Evolutionary conservation across 1,140 invertebrate species (phyloP), one percentile per base, ranked within the genome.

Genomic region (Ruditapes philippinarum): DNA sequence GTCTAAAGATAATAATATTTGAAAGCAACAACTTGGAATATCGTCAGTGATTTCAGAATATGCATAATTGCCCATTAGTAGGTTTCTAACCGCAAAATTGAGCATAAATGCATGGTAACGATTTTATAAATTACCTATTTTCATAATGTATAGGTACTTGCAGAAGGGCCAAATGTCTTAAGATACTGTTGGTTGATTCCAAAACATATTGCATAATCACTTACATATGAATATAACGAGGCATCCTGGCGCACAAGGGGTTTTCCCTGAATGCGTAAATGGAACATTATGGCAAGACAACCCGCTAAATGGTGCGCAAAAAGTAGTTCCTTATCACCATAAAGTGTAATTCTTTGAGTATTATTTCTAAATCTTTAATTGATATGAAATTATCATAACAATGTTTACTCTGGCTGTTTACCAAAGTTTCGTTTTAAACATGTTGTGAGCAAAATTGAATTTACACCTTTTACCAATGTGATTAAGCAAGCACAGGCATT

Each of bases 111-210:
- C 62, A 78, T 79, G 85, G 54, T 45, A 88, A 70, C 60, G 51
- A 78, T 88, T 80, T 68, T 76, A 80, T 88, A 88, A 88, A 88
- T 80, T 88, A 68, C 85, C 57, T 70, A 49, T 88, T 80, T 62
- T 88, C 74, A 38, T 88, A 88, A 88, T 88, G 78, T 73, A 80
- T 88, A 62, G 85, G 57, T 49, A 80, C 57, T 88, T 70, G 14
- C 45, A 31, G 45, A 60, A 51, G 40, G 49, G 40, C n/a, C n/a
- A 86, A 76, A 86, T 62, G 49, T 65, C 11, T 45, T 45, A 51
- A 42, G 28, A 28, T 45, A 36, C 33, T 68, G 84, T 49, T 22
- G 57, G 11, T 36, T 57, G 36, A 88, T 42, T 78, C 54, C 33
- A 17, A 14, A 51, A 76, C 85, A 79, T 62, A 78, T 68, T 79